Base-by-base conservation (phyloP, 2,797 vertebrate genomes). In the Pempheris klunzingeri region DNA sequence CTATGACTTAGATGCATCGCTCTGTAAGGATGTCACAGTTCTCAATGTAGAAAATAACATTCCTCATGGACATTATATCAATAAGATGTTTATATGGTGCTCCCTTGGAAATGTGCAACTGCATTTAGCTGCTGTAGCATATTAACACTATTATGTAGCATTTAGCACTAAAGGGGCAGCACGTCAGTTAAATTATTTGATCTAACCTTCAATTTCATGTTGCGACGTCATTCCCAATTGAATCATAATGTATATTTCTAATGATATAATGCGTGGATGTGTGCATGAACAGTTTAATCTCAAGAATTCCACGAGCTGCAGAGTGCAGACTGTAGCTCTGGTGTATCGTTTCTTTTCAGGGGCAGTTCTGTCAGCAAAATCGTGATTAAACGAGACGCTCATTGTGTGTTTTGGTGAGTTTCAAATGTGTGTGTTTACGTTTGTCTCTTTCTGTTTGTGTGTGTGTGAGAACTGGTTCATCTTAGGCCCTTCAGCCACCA, bases 401-500 rank as follows among this genome's bases (percentile, higher is more conserved):
- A 73, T 70, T 8, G 32, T 71, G 54, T 62, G 44, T 11, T 15
- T 24, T 76, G n/a, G 49, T 46, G 28, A 18, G n/a, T 63, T 71
- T 65, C 13, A 46, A 61, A 43, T 71, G 34, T 74, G 39, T 53
- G 54, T 3, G 13, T 43, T 60, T 65, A 0, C 39, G 15, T 80
- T 50, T 39, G 55, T 75, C 13, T 73, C 18, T 46, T 39, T 38
- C 8, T 38, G 47, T 49, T 53, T 36, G 15, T 52, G 39, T 14
- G 32, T 36, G 32, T 65, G 61, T 46, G 39, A 41, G 36, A 75
- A 80, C 58, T 76, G 71, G 81, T 79, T 86, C 64, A 82, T 87
- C 46, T 53, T 11, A 38, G 69, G 71, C 80, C 82, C 34, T 20
- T 77, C 71, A 80, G 85, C 82, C 75, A 79, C 57, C 76, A 62